These are phyloP conservation scores for Zaprionus obscuricornis DNA, from an alignment of 2,888 invertebrate species.

Conservation along the genomic window DNA sequence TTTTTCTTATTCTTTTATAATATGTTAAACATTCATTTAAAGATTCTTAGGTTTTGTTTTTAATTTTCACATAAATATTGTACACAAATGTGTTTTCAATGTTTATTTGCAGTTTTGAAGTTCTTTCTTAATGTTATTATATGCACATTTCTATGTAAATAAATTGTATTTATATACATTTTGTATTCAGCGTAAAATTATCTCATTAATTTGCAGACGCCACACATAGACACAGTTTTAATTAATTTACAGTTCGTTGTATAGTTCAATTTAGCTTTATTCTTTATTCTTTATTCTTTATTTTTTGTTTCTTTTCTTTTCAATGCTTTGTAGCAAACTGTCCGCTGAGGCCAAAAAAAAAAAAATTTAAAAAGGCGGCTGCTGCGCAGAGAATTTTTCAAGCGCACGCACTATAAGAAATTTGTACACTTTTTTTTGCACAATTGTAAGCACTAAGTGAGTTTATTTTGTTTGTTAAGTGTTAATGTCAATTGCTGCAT, in stretches of 20 bases:
- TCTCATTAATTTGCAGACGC: no score
- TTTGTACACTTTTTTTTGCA: conserved; percentile 30
- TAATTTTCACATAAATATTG: conserved; percentile 4
- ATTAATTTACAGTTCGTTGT: not conserved
- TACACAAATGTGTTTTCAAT: no score
- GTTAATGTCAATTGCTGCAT: conserved; percentile 5
- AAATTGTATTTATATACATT: not conserved
- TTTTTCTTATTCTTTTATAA: conserved; percentile 24
- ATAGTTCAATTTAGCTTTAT: conserved; percentile 4
- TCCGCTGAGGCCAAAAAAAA: conserved; percentile 24
- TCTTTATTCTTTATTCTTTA: conserved; percentile 21
- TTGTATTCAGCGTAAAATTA: not conserved
- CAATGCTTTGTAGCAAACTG: conserved; percentile 41
- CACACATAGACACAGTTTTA: not conserved
- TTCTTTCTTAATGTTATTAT: no score
- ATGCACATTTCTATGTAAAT: no score
- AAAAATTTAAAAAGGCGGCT: conserved; percentile 72
- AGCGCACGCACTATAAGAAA: conserved; percentile 44
- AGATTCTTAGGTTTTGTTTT: conserved; percentile 5
- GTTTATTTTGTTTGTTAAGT: not conserved
- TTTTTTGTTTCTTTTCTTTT: conserved; percentile 11
- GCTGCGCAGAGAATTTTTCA: conserved; percentile 67
- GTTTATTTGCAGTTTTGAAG: no score
- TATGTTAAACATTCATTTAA: conserved; percentile 11
- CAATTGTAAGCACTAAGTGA: not conserved